Evolutionary conservation across 1,140 invertebrate species (phyloP), one percentile per base, ranked within the genome.

Genomic region (Stenopsyche tienmushanensis): DNA sequence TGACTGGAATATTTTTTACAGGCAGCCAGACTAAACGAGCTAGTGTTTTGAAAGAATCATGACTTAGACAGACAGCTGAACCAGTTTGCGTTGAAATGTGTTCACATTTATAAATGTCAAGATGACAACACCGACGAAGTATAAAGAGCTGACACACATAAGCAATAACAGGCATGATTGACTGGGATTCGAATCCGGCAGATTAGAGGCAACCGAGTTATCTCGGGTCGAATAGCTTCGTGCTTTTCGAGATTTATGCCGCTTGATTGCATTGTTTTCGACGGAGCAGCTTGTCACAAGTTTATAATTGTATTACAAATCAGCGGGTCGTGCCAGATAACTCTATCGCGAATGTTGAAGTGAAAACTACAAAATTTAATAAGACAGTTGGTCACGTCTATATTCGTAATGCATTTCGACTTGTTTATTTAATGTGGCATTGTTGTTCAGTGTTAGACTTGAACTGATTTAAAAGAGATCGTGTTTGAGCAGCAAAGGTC

Each of bases 41-140:
- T 18, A 15, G 7, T 47, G 15, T 53, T 53, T 53, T 53, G 50
- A 53, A 53, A 53, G 23, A 53, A 21, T 34, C 53, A 41, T 57
- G 44, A 47, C 44, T 47, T 5, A 47, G 53, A 57, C 53, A 34
- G 53, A 57, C 53, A 57, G 53, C 25, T 57, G 53, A 57, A 57
- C 53, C 53, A 57, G 53, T 57, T 57, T 25, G 15, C 29, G 26
- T 18, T 21, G 49, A 52, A 24, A 52, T 18, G 49, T 24, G 23
- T 17, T 21, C 9, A 25, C 53, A 57, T 21, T 57, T 21, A 57
- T 57, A 57, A 57, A 57, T 41, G 53, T 57, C 25, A 21, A 10
- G 29, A 34, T 25, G 53, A 57, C 53, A 57, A 25, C 53, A n/a
- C n/a, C n/a, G n/a, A n/a, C n/a, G n/a, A n/a, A n/a, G 53, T 25